Evolutionary conservation across 2,888 invertebrate species (phyloP).

Genomic region (Alentia gelatinosa): DNA sequence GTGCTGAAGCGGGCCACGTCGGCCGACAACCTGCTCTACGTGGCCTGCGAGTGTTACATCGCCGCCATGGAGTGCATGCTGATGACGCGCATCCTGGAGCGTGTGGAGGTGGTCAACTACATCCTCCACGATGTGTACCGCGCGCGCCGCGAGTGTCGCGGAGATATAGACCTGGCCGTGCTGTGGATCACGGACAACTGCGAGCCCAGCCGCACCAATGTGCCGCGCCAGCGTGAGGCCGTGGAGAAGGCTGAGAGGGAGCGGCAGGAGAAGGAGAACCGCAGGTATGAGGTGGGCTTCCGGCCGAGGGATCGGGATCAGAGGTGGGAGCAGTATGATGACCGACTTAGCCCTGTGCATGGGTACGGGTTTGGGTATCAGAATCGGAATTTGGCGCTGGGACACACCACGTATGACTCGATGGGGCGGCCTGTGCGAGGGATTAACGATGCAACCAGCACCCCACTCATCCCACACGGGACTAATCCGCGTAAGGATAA

Average conservation of each 20-base stretch:
- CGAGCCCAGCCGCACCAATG: constrained; percentile 34
- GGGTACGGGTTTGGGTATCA: constrained; percentile 37
- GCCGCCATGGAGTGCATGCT: constrained; percentile 52
- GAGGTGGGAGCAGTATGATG: constrained; percentile 36
- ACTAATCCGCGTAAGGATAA: background rate
- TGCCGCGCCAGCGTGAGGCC: background rate
- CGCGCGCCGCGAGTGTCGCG: constrained; percentile 24
- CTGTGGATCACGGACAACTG: constrained; percentile 54
- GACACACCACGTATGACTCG: constrained; percentile 36
- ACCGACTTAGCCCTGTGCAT: constrained; percentile 35
- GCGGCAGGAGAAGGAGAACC: constrained; percentile 41
- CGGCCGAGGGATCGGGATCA: constrained; percentile 2
- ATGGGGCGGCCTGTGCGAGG: constrained; percentile 27
- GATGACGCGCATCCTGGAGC: constrained; percentile 41
- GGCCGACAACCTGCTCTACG: constrained; percentile 25
- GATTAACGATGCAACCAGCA: background rate
- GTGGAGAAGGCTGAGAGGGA: constrained; percentile 33
- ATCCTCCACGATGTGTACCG: constrained; percentile 43
- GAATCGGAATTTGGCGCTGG: constrained; percentile 15
- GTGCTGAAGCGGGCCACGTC: constrained; percentile 15
- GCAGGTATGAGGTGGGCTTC: constrained; percentile 9
- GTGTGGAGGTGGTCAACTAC: constrained; percentile 37
- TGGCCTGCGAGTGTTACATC: constrained; percentile 49
- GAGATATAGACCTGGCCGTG: constrained; percentile 40
- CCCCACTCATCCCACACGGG: background rate